A percentile compares a stretch with the other conserved stretches of the same genome.
phyloP scores from a whole-genome alignment of 1,140 invertebrate species.

The Platyscapa corneri region DNA sequence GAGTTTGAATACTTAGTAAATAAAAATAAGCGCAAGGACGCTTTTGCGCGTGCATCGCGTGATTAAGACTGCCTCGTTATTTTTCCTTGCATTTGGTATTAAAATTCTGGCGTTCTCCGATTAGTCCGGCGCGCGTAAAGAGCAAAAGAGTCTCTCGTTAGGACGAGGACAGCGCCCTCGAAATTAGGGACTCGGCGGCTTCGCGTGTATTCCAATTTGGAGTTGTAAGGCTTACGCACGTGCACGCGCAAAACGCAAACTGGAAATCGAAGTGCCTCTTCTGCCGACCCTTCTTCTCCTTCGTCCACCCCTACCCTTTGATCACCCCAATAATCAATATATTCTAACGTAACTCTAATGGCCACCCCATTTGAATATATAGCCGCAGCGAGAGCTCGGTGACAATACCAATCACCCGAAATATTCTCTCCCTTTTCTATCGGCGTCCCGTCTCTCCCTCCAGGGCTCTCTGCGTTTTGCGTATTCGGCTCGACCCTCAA shows the following conservation, averaged over 20 bases:
- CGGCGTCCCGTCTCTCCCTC: constrained; percentile 41
- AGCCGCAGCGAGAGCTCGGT: constrained; percentile 58
- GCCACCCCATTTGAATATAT: constrained; percentile 73
- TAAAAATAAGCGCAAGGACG: constrained; percentile 25
- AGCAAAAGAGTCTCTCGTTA: neutral
- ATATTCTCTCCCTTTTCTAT: constrained; percentile 62
- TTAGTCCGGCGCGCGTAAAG: neutral
- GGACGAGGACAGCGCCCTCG: neutral
- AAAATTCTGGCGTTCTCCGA: constrained; percentile 28
- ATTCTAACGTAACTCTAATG: constrained; percentile 75
- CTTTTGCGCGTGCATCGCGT: constrained; percentile 18
- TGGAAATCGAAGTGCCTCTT: constrained; percentile 39
- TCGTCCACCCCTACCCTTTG: constrained; percentile 69
- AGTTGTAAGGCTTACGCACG: neutral
- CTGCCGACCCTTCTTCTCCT: constrained; percentile 62
- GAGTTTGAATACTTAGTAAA: constrained; percentile 48
- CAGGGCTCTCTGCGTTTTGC: constrained; percentile 59
- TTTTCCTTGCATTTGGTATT: constrained; percentile 21
- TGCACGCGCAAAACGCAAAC: neutral
- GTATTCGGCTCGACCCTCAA: constrained; percentile 59
- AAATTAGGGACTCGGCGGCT: neutral
- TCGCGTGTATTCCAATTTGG: constrained; percentile 1
- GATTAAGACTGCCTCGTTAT: constrained; percentile 42
- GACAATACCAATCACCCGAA: constrained; percentile 74
- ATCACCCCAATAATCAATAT: constrained; percentile 75